Conservation (phyloP, 2,113 vertebrate species). For the Bos indicus region DNA sequence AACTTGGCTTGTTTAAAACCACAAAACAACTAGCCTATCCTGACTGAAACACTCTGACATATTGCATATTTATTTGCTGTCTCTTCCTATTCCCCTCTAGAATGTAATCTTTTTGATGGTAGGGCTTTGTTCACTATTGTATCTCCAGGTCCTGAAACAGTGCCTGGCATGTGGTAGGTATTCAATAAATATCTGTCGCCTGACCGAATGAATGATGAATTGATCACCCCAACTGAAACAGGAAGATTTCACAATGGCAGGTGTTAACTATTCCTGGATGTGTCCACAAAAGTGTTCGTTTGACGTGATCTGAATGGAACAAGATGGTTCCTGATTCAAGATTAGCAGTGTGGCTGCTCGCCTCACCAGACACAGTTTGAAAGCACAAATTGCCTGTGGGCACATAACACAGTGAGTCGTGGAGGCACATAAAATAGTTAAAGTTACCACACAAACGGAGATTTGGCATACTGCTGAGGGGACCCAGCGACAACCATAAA, state of each 20-base stretch:
- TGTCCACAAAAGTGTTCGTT: neutral
- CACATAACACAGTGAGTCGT: neutral
- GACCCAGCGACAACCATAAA: slow-evolving; percentile 33
- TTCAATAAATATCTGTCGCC: neutral
- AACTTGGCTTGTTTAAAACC: neutral
- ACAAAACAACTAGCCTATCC: neutral
- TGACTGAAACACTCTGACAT: neutral
- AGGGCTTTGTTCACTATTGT: neutral
- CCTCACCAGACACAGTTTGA: neutral
- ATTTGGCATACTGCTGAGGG: slow-evolving; percentile 39
- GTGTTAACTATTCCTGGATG: neutral
- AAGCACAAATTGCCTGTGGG: neutral
- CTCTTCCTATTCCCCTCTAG: neutral
- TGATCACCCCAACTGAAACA: neutral
- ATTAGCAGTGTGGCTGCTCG: neutral
- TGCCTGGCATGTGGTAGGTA: neutral
- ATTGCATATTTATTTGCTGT: neutral
- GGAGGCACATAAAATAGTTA: slow-evolving; percentile 9
- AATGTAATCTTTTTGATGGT: neutral
- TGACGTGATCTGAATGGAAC: neutral
- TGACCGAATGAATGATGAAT: neutral
- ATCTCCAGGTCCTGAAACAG: neutral
- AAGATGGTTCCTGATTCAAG: neutral
- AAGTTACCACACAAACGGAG: neutral
- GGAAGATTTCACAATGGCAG: slow-evolving; percentile 3